phyloP scores from a whole-genome alignment of 1,140 invertebrate genomes.

The Hylaeus volcanicus region DNA sequence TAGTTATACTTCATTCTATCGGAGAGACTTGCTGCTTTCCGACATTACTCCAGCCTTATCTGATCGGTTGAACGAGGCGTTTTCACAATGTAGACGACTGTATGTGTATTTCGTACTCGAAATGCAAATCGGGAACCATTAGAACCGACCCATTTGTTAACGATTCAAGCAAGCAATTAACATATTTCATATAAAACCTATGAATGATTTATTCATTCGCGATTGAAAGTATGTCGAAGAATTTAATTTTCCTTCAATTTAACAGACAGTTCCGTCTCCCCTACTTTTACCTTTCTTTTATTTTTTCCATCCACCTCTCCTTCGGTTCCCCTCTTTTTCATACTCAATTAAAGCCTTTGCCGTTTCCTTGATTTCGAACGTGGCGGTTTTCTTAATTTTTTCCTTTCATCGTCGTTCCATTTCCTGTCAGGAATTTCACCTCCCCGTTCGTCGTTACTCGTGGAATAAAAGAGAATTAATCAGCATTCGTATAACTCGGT shows the following conservation, averaged over 20 bases:
- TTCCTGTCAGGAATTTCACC: not conserved
- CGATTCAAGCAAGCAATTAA: not conserved
- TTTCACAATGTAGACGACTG: not conserved
- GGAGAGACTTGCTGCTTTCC: constrained; percentile 26
- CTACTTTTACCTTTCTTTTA: not conserved
- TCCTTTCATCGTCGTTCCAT: constrained; percentile 12
- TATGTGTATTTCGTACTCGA: not conserved
- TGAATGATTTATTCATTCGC: constrained; percentile 39
- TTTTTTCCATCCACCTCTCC: not conserved
- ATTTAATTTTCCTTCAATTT: constrained; percentile 41
- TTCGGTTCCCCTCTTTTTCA: not conserved
- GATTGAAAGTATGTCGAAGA: constrained; percentile 20
- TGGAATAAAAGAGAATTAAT: constrained; percentile 23
- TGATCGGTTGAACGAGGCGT: constrained; percentile 3
- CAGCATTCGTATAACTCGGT: constrained; percentile 11
- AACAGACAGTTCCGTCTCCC: not conserved
- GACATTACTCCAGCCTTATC: constrained; percentile 25
- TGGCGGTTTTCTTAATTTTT: constrained; percentile 33
- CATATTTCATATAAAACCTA: no score
- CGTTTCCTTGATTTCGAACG: constrained; percentile 4
- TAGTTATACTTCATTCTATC: constrained; percentile 27
- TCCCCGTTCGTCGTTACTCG: no score
- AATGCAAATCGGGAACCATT: not conserved
- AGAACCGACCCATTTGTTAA: not conserved
- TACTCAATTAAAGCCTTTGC: constrained; percentile 16